These are phyloP conservation scores for Cryptoprocta ferox DNA, from an alignment of 2,797 vertebrate species.

Conservation along the genomic window DNA sequence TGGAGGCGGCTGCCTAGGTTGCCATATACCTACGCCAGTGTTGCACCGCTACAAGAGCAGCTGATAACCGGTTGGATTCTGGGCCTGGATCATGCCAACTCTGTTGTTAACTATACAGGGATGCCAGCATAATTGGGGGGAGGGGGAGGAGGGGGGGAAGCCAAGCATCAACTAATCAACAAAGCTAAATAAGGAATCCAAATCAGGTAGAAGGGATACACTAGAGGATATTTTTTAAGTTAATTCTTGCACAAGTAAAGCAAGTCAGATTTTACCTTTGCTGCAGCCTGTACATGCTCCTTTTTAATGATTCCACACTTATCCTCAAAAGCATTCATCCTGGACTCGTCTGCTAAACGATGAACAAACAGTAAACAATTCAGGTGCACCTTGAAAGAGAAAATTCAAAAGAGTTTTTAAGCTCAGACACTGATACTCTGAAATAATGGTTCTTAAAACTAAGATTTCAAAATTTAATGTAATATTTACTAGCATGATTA, in stretches of 20 bases:
- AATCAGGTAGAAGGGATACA: background rate
- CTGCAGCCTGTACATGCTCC: constrained; percentile 90
- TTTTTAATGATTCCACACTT: constrained; percentile 90
- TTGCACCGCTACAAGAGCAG: constrained; percentile 77
- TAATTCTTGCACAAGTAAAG: constrained; percentile 40
- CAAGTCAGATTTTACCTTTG: constrained; percentile 85
- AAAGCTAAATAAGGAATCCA: background rate
- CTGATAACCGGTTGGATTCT: constrained; percentile 72
- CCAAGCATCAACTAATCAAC: background rate
- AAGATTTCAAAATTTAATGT: background rate
- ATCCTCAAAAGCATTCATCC: constrained; percentile 90
- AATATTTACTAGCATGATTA: background rate
- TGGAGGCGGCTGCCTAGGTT: constrained; percentile 79
- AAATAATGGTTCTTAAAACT: constrained; percentile 51
- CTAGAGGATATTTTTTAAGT: background rate
- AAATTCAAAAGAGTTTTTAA: constrained; percentile 26
- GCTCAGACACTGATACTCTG: background rate
- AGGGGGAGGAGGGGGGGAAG: no score
- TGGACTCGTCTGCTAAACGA: constrained; percentile 92
- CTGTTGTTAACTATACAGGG: constrained; percentile 68
- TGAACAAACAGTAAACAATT: constrained; percentile 91
- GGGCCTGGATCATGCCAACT: constrained; percentile 65
- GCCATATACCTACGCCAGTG: constrained; percentile 72
- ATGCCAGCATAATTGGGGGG: constrained; percentile 63
- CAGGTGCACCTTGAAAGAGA: constrained; percentile 91